Evolutionary conservation across 1,140 invertebrate genomes (phyloP).

Genomic region (Colletes gigas): DNA sequence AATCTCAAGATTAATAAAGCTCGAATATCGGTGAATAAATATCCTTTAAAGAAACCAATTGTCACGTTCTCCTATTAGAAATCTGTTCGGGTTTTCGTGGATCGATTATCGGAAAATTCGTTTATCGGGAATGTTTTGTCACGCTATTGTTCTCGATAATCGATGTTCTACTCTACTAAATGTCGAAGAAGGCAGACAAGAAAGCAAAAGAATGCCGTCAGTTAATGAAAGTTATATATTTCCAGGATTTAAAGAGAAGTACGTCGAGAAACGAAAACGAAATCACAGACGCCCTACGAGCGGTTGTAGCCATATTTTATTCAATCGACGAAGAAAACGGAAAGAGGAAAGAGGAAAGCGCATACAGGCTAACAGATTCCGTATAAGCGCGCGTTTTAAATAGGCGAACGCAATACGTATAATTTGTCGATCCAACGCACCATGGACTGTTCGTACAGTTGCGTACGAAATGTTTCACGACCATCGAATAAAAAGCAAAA

Average conservation of each 20-base stretch:
- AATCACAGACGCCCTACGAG: neutral
- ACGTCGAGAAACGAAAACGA: neutral
- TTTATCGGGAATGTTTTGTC: too few relatives aligned
- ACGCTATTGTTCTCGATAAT: too few relatives aligned
- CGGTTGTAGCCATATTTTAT: neutral
- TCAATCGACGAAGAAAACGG: neutral
- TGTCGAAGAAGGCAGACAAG: neutral
- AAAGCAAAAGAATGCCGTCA: neutral
- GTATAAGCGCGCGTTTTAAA: slow-evolving; percentile 4
- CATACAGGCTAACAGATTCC: neutral
- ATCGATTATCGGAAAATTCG: too few relatives aligned
- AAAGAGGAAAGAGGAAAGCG: neutral
- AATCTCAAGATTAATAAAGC: too few relatives aligned
- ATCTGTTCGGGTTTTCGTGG: too few relatives aligned
- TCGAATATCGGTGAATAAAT: too few relatives aligned
- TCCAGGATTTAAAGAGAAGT: neutral
- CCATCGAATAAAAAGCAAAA: slow-evolving; percentile 65
- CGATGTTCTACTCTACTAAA: neutral
- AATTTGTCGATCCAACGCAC: neutral
- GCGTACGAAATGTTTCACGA: slow-evolving; percentile 51
- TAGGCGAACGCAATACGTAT: neutral
- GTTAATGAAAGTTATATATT: neutral
- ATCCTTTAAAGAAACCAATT: too few relatives aligned
- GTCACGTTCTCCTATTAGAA: too few relatives aligned
- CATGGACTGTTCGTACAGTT: slow-evolving; percentile 9